Base-by-base conservation (phyloP, 2,113 vertebrate genomes). In the Ammodytes dubius region DNA sequence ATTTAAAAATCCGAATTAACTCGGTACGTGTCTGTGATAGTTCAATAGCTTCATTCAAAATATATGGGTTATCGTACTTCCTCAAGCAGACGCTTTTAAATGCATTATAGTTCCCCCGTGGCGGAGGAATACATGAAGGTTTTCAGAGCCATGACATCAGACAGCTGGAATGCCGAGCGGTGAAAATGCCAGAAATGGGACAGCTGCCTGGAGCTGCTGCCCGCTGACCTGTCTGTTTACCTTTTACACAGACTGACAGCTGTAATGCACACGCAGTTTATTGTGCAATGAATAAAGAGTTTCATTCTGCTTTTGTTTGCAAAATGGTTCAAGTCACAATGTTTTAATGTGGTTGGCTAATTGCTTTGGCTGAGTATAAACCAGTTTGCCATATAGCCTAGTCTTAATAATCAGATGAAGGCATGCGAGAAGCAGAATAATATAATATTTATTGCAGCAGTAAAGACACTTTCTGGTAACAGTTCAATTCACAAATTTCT, bases 91-190 rank as follows among this genome's bases (percentile, higher is more conserved):
- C 6, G 37, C 7, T 69, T 73, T 0, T 17, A 69, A 81, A 5
- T 37, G 5, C 7, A 14, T 53, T 86, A 4, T 93, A 92, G 89
- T 81, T 11, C 88, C 76, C 43, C 6, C 3, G 46, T 27, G 69
- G 93, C 91, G 94, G 91, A 91, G 71, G 91, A 53, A 92, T 91
- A 93, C 87, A 72, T 1, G 2, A 52, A 50, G 66, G 81, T 84
- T 93, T 87, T 86, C 78, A 89, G 95, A 89, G 92, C 91, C 46
- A 96, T 98, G 95, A 98, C 97, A 95, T 97, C 97, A 98, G 95
- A 94, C 94, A 94, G 94, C 92, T 96, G 98, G 97, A 98, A 98
- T 99, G 97, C 94, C 70, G 91, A 93, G 81, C 94, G 89, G 91
- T 82, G 95, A 95, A 96, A 94, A 96, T 96, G 95, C 83, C 85